A percentile compares a stretch with the other conserved stretches of the same genome.
Evolutionary conservation across 2,113 vertebrate species (phyloP).

Genomic region (Dasypus novemcinctus): DNA sequence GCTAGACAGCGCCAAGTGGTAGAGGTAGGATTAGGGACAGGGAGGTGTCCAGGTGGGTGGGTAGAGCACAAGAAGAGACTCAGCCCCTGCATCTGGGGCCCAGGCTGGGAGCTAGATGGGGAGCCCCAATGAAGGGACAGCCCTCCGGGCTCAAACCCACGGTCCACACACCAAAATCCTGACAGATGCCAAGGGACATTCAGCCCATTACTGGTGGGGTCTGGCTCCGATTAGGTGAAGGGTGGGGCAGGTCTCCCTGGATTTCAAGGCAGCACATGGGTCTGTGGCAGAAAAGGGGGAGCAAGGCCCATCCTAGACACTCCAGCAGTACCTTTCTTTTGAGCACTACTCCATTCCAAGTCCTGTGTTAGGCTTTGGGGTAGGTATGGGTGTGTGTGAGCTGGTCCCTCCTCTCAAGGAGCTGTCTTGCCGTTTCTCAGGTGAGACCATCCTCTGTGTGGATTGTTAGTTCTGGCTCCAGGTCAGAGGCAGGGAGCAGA

Average conservation of each 20-base stretch:
- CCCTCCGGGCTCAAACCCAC: background rate
- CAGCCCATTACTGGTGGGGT: background rate
- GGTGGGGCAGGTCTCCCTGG: background rate
- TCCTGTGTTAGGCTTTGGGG: background rate
- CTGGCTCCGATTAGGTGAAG: background rate
- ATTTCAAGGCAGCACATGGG: background rate
- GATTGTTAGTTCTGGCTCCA: background rate
- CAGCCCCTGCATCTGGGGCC: background rate
- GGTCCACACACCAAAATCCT: background rate
- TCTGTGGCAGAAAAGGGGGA: background rate
- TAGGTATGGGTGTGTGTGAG: background rate
- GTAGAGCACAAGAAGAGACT: background rate
- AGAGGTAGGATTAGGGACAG: background rate
- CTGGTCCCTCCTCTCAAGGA: background rate
- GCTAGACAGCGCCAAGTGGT: background rate
- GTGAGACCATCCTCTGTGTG: background rate
- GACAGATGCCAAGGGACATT: background rate
- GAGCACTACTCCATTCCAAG: background rate
- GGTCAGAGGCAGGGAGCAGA: background rate
- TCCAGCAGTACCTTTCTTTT: background rate
- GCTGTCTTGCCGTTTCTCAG: background rate
- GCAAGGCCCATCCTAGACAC: background rate
- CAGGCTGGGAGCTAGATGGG: background rate
- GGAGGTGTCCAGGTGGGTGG: background rate
- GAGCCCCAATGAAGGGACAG: background rate